These are phyloP conservation scores for Triplophysa bombifrons DNA, from an alignment of 2,797 vertebrate genomes.

Conservation along the genomic window DNA sequence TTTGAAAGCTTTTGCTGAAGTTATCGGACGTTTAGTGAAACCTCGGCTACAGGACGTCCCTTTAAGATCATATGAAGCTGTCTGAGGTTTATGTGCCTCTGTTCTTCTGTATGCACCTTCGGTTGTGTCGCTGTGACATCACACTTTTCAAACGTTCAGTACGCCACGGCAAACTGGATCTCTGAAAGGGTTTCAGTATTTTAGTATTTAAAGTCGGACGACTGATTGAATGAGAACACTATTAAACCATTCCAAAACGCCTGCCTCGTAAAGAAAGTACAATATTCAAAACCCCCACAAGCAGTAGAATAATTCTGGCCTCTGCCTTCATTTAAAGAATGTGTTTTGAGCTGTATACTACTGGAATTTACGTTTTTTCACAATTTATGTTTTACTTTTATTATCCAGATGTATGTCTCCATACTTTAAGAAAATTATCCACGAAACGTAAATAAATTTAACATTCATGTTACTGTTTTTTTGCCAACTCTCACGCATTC, in stretches of 20 bases:
- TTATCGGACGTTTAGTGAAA: slow-evolving; percentile 10
- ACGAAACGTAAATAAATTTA: slow-evolving; percentile 50
- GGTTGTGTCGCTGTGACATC: slow-evolving; percentile 10
- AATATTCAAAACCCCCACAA: not conserved
- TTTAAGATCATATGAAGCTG: not conserved
- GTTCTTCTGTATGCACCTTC: slow-evolving; percentile 49
- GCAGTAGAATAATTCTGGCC: slow-evolving; percentile 34
- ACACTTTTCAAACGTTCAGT: slow-evolving; percentile 18
- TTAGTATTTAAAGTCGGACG: slow-evolving; percentile 4
- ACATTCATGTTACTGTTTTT: slow-evolving; percentile 24
- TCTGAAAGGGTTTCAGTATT: slow-evolving; percentile 40
- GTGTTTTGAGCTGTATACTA: slow-evolving; percentile 37
- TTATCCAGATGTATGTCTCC: slow-evolving; percentile 49
- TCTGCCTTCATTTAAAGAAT: slow-evolving; percentile 37
- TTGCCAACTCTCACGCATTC: not conserved
- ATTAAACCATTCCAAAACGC: slow-evolving; percentile 45
- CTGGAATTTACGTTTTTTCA: slow-evolving; percentile 46
- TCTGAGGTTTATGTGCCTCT: slow-evolving; percentile 16
- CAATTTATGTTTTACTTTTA: slow-evolving; percentile 47
- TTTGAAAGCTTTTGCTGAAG: slow-evolving; percentile 35
- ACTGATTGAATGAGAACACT: slow-evolving; percentile 45
- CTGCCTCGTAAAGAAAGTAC: slow-evolving; percentile 9
- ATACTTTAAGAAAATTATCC: slow-evolving; percentile 42
- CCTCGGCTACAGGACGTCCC: not conserved
- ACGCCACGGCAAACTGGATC: slow-evolving; percentile 19